Evolutionary conservation across 30 jellyfish, hydroid and myxozoan genomes (phyloP).

Genomic region (Cassiopea xamachana): DNA sequence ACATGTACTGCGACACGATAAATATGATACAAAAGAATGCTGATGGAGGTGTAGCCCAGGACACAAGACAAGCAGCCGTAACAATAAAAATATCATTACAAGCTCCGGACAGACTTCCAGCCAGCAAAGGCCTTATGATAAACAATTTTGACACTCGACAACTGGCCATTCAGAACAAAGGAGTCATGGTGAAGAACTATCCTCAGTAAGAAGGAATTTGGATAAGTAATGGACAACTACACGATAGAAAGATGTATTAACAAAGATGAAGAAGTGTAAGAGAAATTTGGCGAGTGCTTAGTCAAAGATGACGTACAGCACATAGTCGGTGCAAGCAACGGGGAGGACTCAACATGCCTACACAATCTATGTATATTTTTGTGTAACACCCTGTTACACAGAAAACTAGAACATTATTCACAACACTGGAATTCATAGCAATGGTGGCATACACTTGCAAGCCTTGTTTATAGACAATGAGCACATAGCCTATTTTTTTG

Average conservation of each 20-base stretch:
- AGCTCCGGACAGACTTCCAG: neutral
- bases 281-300: neutral
- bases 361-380: neutral
- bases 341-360: too few species aligned
- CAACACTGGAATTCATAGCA: neutral
- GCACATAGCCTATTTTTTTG: conserved; percentile 1
- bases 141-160: neutral
- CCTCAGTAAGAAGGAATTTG: neutral
- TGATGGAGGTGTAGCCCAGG: neutral
- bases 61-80: neutral
- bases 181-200: neutral
- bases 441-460: conserved; percentile 9
- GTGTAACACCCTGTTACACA: neutral
- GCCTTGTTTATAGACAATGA: neutral
- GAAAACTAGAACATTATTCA: neutral
- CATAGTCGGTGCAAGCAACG: neutral
- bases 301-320: neutral
- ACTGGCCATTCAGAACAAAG: neutral
- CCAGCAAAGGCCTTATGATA: neutral
- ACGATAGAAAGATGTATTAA: neutral
- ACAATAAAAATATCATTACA: neutral
- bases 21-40: neutral
- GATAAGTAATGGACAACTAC: neutral
- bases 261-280: neutral
- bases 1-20: neutral